These are phyloP conservation scores for Drosophila incognita DNA, from an alignment of 2,888 invertebrate species.

Conservation along the genomic window DNA sequence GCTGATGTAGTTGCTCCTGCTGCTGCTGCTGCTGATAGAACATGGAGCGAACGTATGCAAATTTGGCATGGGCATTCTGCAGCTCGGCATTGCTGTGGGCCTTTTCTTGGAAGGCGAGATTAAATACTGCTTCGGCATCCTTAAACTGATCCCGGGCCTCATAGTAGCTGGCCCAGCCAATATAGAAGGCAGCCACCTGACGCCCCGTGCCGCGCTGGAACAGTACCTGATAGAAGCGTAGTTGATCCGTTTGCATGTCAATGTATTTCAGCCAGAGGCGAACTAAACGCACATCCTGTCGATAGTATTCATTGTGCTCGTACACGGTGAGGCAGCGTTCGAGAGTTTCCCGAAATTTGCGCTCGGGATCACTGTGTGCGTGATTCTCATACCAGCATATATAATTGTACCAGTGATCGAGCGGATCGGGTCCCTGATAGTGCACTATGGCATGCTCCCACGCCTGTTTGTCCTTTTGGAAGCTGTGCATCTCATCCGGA, in stretches of 20 bases:
- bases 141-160: slow-evolving; percentile 93
- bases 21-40: slow-evolving; percentile 60
- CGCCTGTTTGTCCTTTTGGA: slow-evolving; percentile 85
- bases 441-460: slow-evolving; percentile 93
- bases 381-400: slow-evolving; percentile 97
- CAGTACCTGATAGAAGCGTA: slow-evolving; percentile 93
- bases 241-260: slow-evolving; percentile 90
- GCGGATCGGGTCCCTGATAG: slow-evolving; percentile 94
- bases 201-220: slow-evolving; percentile 92
- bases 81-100: slow-evolving; percentile 93
- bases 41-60: slow-evolving; percentile 88
- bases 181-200: slow-evolving; percentile 93
- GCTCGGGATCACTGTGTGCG: slow-evolving; percentile 90
- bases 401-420: slow-evolving; percentile 95
- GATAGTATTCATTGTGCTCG: slow-evolving; percentile 92
- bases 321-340: slow-evolving; percentile 93
- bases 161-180: slow-evolving; percentile 95
- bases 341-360: slow-evolving; percentile 94
- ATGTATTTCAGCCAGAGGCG: slow-evolving; percentile 97
- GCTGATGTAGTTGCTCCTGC: slow-evolving; percentile 56
- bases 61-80: slow-evolving; percentile 90
- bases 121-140: slow-evolving; percentile 93
- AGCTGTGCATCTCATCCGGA: slow-evolving; percentile 83
- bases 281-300: slow-evolving; percentile 94
- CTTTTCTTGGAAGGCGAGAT: slow-evolving; percentile 90